Conservation (phyloP, 2,113 vertebrate genomes). For the Istiophorus platypterus region DNA sequence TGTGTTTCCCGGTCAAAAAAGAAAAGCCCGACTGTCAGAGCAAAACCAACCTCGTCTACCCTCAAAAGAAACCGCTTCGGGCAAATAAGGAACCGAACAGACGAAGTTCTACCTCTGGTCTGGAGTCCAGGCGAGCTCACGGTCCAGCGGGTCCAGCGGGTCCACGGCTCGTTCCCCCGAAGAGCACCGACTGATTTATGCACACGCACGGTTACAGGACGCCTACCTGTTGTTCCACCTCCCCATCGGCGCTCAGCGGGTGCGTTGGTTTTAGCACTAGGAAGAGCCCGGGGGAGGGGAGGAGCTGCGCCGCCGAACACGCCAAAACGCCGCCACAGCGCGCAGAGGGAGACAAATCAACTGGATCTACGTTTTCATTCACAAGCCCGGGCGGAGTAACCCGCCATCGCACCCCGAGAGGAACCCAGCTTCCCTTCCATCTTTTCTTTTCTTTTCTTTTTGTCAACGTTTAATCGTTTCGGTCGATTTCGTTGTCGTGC, state of each 20-base stretch:
- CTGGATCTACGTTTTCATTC: constrained; percentile 40
- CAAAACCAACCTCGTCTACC: neutral
- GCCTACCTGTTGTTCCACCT: constrained; percentile 78
- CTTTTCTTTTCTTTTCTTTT: no score
- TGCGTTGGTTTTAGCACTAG: constrained; percentile 34
- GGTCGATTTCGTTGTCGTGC: neutral
- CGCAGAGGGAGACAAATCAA: constrained; percentile 29
- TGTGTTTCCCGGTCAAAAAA: neutral
- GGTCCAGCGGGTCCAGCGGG: neutral
- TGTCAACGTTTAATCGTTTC: no score
- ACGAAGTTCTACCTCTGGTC: neutral
- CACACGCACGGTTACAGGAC: constrained; percentile 23
- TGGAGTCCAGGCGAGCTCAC: neutral
- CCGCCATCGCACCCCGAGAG: no score
- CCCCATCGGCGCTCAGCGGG: constrained; percentile 44
- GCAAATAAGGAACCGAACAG: neutral
- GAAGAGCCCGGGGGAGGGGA: constrained; percentile 26
- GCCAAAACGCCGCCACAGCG: neutral
- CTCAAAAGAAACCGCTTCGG: neutral
- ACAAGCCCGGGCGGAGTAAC: constrained; percentile 19
- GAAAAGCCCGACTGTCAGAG: neutral
- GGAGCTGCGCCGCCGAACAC: accelerated
- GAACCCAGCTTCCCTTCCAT: no score
- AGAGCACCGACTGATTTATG: neutral
- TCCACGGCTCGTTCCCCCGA: constrained; percentile 8